These are phyloP conservation scores for Ethmia dodecea DNA, from an alignment of 2,888 invertebrate genomes.

Conservation along the genomic window DNA sequence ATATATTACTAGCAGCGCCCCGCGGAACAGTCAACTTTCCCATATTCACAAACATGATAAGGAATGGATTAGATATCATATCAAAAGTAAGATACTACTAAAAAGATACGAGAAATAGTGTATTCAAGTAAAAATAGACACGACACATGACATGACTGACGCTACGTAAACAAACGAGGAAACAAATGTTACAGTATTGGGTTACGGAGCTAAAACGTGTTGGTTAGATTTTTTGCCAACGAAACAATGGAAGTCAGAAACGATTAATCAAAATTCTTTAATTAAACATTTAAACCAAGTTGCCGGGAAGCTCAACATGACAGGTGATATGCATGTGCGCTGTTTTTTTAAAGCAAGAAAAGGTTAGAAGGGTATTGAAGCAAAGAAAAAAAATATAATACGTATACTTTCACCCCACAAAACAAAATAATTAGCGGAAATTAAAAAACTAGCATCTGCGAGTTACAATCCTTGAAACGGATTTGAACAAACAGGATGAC, in stretches of 20 bases:
- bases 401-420: conserved; percentile 12
- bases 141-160: neutral
- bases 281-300: conserved; percentile 2
- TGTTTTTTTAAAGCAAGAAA: no score
- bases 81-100: no score
- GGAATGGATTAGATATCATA: no score
- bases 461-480: conserved; percentile 36
- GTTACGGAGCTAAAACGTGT: conserved; percentile 16
- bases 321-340: neutral
- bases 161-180: conserved; percentile 7
- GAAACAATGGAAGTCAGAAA: conserved; percentile 8
- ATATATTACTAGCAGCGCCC: no score
- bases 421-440: conserved; percentile 41
- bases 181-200: conserved; percentile 20
- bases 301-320: neutral
- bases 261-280: conserved; percentile 9
- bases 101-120: no score
- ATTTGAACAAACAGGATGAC: conserved; percentile 53
- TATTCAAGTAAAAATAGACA: no score
- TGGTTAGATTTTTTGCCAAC: conserved; percentile 3
- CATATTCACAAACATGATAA: no score
- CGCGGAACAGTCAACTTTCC: no score
- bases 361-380: no score
- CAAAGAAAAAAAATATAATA: no score
- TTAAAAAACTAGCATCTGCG: conserved; percentile 57